A percentile compares a stretch with the other conserved stretches of the same genome.
Conservation (phyloP, 2,888 invertebrate species). For the Ypsolopha sequella region DNA sequence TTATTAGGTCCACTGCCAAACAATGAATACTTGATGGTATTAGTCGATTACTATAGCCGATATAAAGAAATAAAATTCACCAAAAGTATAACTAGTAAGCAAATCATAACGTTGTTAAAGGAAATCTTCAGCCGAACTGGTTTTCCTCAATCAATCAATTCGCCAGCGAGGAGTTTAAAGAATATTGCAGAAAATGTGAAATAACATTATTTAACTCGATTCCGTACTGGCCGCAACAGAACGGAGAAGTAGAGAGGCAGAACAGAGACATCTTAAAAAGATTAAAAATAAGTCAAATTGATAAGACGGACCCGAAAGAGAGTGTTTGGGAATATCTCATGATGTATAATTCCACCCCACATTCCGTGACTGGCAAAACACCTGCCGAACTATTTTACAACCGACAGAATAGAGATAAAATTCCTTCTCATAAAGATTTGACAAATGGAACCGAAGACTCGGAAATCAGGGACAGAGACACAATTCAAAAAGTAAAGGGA, state of each 20-base stretch:
- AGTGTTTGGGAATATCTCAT: background rate
- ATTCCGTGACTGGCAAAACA: constrained; percentile 2
- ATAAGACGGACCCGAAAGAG: constrained; percentile 1
- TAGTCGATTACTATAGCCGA: constrained; percentile 16
- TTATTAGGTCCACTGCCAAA: constrained; percentile 15
- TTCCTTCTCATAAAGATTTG: constrained; percentile 9
- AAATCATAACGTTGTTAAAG: constrained; percentile 3
- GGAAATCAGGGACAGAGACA: constrained; percentile 11
- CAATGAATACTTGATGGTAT: constrained; percentile 12
- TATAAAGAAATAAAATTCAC: constrained; percentile 7
- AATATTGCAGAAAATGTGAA: constrained; percentile 2
- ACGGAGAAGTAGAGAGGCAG: constrained; percentile 15
- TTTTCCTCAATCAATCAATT: constrained; percentile 4
- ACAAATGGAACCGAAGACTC: constrained; percentile 4
- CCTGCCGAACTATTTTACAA: constrained; percentile 11
- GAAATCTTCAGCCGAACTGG: constrained; percentile 3
- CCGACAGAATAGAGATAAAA: constrained; percentile 19
- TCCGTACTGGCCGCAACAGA: constrained; percentile 19
- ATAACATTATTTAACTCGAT: constrained; percentile 9
- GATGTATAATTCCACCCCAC: constrained; percentile 4
- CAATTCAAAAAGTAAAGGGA: constrained; percentile 10
- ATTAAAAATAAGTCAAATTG: background rate
- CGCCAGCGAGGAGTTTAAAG: constrained; percentile 4
- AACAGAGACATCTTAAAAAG: constrained; percentile 1
- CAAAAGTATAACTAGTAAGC: constrained; percentile 1